phyloP scores from a whole-genome alignment of 2,113 vertebrate genomes.

The Poeciliopsis occidentalis region DNA sequence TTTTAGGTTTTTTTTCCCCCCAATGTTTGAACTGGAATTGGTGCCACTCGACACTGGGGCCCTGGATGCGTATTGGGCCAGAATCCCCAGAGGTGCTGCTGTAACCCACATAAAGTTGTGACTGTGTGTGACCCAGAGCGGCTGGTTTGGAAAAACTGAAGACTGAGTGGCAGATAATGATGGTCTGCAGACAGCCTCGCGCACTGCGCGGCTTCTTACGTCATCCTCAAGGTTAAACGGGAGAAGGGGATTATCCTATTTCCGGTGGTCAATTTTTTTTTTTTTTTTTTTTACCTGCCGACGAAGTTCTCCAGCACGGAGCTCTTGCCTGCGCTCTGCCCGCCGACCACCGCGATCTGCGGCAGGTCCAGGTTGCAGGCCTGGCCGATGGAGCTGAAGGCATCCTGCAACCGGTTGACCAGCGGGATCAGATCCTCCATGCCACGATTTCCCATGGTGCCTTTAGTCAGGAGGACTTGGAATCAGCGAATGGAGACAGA shows the following conservation, averaged over 20 bases:
- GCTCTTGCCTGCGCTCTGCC: constrained; percentile 92
- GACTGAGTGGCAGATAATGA: constrained; percentile 19
- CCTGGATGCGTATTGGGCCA: constrained; percentile 41
- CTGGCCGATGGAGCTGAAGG: constrained; percentile 91
- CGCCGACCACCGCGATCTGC: constrained; percentile 91
- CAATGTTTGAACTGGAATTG: background rate
- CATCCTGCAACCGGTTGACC: constrained; percentile 93
- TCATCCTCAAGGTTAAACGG: constrained; percentile 61
- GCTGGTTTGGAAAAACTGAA: constrained; percentile 24
- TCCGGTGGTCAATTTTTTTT: constrained; percentile 49
- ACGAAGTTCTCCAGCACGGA: constrained; percentile 93
- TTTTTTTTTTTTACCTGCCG: constrained; percentile 77
- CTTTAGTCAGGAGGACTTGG: constrained; percentile 63
- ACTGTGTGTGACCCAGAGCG: constrained; percentile 21
- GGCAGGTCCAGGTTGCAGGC: constrained; percentile 90
- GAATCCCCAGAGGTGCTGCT: constrained; percentile 50
- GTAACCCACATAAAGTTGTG: constrained; percentile 64
- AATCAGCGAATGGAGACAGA: constrained; percentile 32
- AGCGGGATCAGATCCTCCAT: constrained; percentile 94
- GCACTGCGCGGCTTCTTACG: constrained; percentile 62
- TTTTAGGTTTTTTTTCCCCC: no score
- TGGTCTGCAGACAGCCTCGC: constrained; percentile 40
- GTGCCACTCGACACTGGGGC: background rate
- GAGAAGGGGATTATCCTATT: constrained; percentile 70
- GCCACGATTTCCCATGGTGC: constrained; percentile 84